Evolutionary conservation across 2,797 vertebrate species (phyloP), one percentile per base, ranked within the genome.

Genomic region (Novumbra hubbsi): DNA sequence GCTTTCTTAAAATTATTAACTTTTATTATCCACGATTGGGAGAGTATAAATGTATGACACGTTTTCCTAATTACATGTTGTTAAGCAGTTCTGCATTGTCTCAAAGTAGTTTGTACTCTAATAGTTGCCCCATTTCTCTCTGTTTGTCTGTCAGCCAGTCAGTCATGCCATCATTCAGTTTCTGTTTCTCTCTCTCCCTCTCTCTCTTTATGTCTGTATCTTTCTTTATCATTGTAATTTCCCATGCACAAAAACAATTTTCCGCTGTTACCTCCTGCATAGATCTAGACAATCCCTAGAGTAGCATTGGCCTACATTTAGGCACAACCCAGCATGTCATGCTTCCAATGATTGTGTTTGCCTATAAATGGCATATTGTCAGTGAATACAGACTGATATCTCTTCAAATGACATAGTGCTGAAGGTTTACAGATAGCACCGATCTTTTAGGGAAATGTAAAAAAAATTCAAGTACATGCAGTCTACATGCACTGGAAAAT

Each of bases 281-380:
- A 75, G 66, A 70, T 73, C 8, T 32, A 82, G 79, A 81, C 78
- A 60, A 78, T 91, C 90, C 88, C 89, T 72, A 71, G 84, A 85
- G 90, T 87, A 84, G 86, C 79, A 76, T 70, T 88, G 90, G 80
- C 86, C 90, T 90, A 90, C 81, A 90, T 92, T 82, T 80, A 75
- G 83, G 89, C 83, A 86, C 76, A 84, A 89, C 84, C 86, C 84
- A 83, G 84, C 84, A 87, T 88, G 86, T 87, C 87, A 80, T 48
- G 57, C 60, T 73, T 65, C 79, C 76, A 63, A 82, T 86, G 88
- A 90, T 88, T 88, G 81, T 76, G 74, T 85, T 89, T 83, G 78
- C 81, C 72, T 83, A 80, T 78, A 70, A 88, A 80, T 71, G 78
- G 86, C 87, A 87, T 87, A 84, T 87, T 84, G 83, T 89, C 88